Evolutionary conservation across 2,888 invertebrate genomes (phyloP).

Genomic region (Monoplex corrugatus): DNA sequence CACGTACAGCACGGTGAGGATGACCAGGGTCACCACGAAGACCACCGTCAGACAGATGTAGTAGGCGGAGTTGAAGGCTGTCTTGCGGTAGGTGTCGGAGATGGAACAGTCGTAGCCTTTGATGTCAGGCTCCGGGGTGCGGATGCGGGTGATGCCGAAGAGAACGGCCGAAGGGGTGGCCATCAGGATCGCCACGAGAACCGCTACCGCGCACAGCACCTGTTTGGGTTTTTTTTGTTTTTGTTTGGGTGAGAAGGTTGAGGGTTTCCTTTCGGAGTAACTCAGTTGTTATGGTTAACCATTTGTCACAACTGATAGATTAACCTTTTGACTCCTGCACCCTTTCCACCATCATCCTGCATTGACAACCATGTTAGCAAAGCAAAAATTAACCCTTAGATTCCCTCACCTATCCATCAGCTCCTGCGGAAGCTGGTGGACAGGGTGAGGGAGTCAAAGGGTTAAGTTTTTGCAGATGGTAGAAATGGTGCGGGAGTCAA

Average conservation of each 20-base stretch:
- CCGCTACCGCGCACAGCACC: conserved; percentile 67
- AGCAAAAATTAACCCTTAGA: too few relatives aligned
- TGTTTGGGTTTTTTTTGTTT: too few relatives aligned
- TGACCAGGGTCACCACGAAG: conserved; percentile 66
- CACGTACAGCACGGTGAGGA: conserved; percentile 67
- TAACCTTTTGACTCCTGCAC: too few relatives aligned
- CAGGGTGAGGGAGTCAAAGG: too few relatives aligned
- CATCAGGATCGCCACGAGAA: conserved; percentile 63
- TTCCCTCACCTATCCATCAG: too few relatives aligned
- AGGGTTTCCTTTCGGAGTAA: too few relatives aligned
- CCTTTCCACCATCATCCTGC: too few relatives aligned
- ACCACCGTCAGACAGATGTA: conserved; percentile 64
- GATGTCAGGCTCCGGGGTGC: conserved; percentile 59
- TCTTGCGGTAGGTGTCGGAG: conserved; percentile 63
- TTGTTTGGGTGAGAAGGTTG: too few relatives aligned
- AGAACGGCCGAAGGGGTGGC: conserved; percentile 67
- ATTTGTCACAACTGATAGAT: too few relatives aligned
- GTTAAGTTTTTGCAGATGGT: too few relatives aligned
- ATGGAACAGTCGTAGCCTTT: conserved; percentile 72
- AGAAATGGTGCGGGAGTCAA: background rate
- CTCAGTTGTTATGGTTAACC: too few relatives aligned
- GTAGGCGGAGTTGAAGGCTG: conserved; percentile 63
- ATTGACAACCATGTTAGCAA: too few relatives aligned
- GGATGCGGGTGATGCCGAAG: conserved; percentile 66
- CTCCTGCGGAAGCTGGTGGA: background rate